Percentiles rank a stretch among this genome's conserved stretches.
Conservation (phyloP, 2,113 vertebrate species). For the Misgurnus mizolepis region DNA sequence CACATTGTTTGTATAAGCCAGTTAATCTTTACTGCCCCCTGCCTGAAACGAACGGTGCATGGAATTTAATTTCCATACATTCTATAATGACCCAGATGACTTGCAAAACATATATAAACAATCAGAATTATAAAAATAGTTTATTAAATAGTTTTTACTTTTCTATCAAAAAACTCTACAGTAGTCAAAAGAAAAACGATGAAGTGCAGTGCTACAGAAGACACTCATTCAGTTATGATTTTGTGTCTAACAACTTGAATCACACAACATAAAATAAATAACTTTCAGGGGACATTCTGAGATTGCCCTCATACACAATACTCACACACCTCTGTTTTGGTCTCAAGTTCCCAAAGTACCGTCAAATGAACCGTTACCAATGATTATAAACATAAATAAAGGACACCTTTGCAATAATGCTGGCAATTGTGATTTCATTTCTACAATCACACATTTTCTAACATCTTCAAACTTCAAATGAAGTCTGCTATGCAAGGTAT, state of each 20-base stretch:
- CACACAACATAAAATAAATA: background rate
- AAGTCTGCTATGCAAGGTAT: too few species aligned
- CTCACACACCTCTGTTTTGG: background rate
- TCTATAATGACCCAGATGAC: background rate
- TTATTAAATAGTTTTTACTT: background rate
- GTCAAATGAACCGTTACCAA: background rate
- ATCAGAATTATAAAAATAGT: too few species aligned
- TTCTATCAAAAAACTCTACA: background rate
- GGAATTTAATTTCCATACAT: background rate
- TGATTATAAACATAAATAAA: background rate
- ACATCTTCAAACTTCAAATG: background rate
- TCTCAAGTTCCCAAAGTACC: background rate
- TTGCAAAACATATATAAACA: background rate
- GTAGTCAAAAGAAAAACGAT: background rate
- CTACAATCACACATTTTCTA: background rate
- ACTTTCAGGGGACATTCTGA: background rate
- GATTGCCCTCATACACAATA: background rate
- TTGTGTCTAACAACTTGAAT: background rate
- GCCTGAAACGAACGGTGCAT: background rate
- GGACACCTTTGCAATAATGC: background rate
- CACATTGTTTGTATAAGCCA: background rate
- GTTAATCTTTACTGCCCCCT: slow-evolving; percentile 27
- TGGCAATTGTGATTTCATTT: background rate
- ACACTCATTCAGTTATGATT: background rate
- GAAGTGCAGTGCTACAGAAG: background rate